A percentile compares a stretch with the other conserved stretches of the same genome.
These are phyloP conservation scores for Agrypnus murinus DNA, from an alignment of 2,888 invertebrate species.

Conservation along the genomic window DNA sequence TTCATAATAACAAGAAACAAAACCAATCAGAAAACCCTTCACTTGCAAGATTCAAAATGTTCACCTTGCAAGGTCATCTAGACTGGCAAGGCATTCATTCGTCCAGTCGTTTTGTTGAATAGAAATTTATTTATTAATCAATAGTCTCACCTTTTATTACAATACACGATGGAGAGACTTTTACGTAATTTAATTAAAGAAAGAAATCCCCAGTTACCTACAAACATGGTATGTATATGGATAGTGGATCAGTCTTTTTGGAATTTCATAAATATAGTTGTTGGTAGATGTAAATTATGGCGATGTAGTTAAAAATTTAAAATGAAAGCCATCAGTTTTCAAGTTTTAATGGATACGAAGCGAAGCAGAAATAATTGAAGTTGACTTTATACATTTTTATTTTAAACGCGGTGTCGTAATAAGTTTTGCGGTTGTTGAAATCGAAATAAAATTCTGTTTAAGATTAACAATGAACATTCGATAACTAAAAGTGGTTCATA, in stretches of 20 bases:
- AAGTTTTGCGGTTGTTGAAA: not conserved
- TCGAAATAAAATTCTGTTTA: not conserved
- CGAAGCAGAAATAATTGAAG: not conserved
- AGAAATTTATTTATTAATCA: not conserved
- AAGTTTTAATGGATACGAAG: not conserved
- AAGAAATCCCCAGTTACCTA: too few relatives aligned
- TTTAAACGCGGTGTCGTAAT: not conserved
- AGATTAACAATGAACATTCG: conserved; percentile 9
- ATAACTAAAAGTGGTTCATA: conserved; percentile 19
- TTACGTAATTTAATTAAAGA: too few relatives aligned
- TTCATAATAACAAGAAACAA: conserved; percentile 42
- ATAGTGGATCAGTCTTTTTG: too few relatives aligned
- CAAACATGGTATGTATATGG: too few relatives aligned
- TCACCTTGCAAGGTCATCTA: conserved; percentile 43
- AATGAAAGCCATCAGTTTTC: too few relatives aligned
- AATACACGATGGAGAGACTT: too few relatives aligned
- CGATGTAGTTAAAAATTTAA: too few relatives aligned
- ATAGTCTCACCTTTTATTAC: too few relatives aligned
- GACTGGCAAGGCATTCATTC: too few relatives aligned
- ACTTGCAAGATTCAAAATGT: conserved; percentile 37
- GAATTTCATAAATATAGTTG: too few relatives aligned
- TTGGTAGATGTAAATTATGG: too few relatives aligned
- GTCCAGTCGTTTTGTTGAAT: conserved; percentile 2
- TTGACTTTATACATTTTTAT: not conserved
- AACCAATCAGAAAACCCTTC: conserved; percentile 40